Conservation (phyloP, 2,888 invertebrate species). For the Trichogramma evanescens region DNA sequence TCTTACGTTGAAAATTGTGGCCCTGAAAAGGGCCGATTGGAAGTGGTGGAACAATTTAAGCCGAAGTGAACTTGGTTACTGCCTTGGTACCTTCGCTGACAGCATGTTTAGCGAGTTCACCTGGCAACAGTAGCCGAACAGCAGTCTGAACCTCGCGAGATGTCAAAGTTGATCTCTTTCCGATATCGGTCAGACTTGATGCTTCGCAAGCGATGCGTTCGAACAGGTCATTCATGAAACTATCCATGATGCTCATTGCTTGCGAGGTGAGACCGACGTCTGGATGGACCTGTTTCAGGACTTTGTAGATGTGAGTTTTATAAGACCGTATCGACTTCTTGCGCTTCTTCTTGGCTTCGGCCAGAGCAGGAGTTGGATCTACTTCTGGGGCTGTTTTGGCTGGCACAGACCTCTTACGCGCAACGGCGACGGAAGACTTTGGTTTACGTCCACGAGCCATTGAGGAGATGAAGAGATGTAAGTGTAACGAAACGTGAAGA, state of each 20-base stretch:
- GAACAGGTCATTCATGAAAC: conserved; percentile 67
- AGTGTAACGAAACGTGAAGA: too few relatives aligned
- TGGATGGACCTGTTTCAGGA: conserved; percentile 56
- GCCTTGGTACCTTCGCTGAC: conserved; percentile 64
- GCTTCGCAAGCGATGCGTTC: conserved; percentile 65
- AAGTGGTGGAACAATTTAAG: too few relatives aligned
- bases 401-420: too few relatives aligned
- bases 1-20: too few relatives aligned
- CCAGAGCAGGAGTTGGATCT: too few relatives aligned
- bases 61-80: conserved; percentile 48
- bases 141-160: conserved; percentile 66
- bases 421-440: too few relatives aligned
- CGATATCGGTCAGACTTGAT: conserved; percentile 57
- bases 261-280: conserved; percentile 63
- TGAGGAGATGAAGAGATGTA: too few relatives aligned
- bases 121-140: conserved; percentile 61
- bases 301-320: conserved; percentile 57
- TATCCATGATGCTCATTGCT: conserved; percentile 69
- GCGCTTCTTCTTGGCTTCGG: conserved; percentile 49
- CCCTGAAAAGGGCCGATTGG: too few relatives aligned
- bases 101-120: conserved; percentile 67
- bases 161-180: conserved; percentile 60
- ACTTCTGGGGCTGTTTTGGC: too few relatives aligned
- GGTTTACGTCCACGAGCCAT: too few relatives aligned
- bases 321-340: conserved; percentile 56